phyloP scores from a whole-genome alignment of 2,113 vertebrate species.

The Semnopithecus entellus region DNA sequence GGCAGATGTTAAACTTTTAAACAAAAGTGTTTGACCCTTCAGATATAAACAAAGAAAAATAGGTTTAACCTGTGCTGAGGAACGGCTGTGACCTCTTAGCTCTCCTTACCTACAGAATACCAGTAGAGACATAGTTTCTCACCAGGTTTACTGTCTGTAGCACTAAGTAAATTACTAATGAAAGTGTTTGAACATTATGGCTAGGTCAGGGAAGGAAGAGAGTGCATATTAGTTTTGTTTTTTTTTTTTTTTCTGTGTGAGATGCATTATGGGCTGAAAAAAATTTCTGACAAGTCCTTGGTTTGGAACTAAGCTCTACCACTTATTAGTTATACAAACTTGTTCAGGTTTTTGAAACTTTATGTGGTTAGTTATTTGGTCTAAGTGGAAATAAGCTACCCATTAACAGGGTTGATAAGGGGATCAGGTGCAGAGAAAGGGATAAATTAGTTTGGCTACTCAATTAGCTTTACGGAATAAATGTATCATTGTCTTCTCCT shows the following conservation, averaged over 20 bases:
- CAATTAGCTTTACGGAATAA: neutral
- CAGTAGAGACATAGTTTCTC: neutral
- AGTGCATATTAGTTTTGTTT: fast-evolving
- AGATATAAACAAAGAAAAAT: neutral
- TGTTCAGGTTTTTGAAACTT: neutral
- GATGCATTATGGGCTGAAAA: neutral
- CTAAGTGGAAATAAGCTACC: neutral
- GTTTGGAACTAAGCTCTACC: neutral
- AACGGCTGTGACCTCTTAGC: neutral
- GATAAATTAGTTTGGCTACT: neutral
- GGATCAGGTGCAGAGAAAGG: neutral
- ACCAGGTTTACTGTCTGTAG: neutral
- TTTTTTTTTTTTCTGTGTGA: neutral
- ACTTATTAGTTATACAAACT: no score
- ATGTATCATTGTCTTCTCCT: neutral
- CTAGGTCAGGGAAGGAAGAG: neutral
- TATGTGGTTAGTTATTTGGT: neutral
- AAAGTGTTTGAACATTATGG: no score
- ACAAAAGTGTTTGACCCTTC: neutral
- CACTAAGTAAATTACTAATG: neutral
- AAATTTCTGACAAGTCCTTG: neutral
- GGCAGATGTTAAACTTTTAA: neutral
- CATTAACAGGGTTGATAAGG: neutral
- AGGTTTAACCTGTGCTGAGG: neutral
- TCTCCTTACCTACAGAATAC: neutral